These are phyloP conservation scores for Porites australiensis DNA, from an alignment of 64 coral and sea anemone species.

Conservation along the genomic window DNA sequence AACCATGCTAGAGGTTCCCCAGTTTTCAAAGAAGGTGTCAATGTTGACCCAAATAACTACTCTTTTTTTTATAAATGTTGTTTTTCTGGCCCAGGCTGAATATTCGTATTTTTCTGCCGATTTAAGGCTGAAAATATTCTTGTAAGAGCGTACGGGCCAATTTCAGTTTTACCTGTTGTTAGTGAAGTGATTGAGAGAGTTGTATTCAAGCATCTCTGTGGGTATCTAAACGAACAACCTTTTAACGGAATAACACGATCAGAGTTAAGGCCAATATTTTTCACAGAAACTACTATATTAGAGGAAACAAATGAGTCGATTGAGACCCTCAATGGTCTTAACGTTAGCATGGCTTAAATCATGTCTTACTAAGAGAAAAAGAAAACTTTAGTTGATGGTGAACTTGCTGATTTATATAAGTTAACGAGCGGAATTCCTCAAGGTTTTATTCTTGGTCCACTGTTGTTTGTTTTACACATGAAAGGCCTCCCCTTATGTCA, in stretches of 20 bases:
- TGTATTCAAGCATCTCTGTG: background rate
- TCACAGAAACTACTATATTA: background rate
- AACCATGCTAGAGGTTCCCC: background rate
- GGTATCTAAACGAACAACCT: background rate
- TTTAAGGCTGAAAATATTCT: too few species aligned
- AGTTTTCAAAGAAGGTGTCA: background rate
- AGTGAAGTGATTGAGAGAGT: slow-evolving; percentile 10
- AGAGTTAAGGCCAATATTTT: background rate
- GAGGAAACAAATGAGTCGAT: background rate
- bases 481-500: slow-evolving; percentile 1
- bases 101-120: too few species aligned
- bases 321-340: background rate
- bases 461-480: slow-evolving; percentile 57
- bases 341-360: slow-evolving; percentile 20
- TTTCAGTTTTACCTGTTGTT: background rate
- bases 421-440: slow-evolving; percentile 26
- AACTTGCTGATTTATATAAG: slow-evolving; percentile 7
- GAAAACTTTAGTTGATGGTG: background rate
- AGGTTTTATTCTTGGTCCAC: slow-evolving; percentile 34
- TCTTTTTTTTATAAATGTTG: too few species aligned
- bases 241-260: slow-evolving; percentile 28
- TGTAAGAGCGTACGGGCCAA: background rate
- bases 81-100: too few species aligned
- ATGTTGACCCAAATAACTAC: background rate
- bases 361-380: slow-evolving; percentile 20